These are phyloP conservation scores for Acromyrmex charruanus DNA, from an alignment of 1,140 invertebrate species.

Conservation along the genomic window DNA sequence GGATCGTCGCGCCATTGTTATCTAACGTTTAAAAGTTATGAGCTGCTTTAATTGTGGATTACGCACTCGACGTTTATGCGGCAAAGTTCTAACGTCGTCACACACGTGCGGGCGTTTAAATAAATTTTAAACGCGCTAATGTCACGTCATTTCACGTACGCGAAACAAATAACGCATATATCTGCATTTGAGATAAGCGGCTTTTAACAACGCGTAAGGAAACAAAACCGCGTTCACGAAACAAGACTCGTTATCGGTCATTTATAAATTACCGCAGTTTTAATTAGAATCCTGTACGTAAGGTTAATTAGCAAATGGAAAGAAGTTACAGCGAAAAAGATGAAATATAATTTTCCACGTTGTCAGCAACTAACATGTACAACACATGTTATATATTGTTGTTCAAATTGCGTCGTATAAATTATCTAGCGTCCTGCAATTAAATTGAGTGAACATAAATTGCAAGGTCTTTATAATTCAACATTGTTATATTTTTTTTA, in stretches of 20 bases:
- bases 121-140: slow-evolving; percentile 51
- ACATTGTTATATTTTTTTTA: neutral
- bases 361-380: neutral
- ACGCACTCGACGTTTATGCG: slow-evolving; percentile 47
- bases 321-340: neutral
- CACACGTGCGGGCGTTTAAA: slow-evolving; percentile 31
- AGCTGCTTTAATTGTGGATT: slow-evolving; percentile 60
- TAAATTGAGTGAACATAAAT: slow-evolving; percentile 1
- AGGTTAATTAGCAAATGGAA: slow-evolving; percentile 32
- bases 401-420: slow-evolving; percentile 30
- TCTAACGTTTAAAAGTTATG: slow-evolving; percentile 59
- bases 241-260: slow-evolving; percentile 30
- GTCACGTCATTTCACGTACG: slow-evolving; percentile 23
- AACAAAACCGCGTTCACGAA: neutral
- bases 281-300: slow-evolving; percentile 19
- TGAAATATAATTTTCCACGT: slow-evolving; percentile 14
- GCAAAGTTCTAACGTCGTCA: slow-evolving; percentile 25
- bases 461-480: neutral
- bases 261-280: slow-evolving; percentile 39
- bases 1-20: slow-evolving; percentile 60
- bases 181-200: slow-evolving; percentile 43
- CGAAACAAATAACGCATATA: slow-evolving; percentile 30
- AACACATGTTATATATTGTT: neutral
- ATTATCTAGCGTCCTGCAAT: neutral
- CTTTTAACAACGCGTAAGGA: slow-evolving; percentile 21